Percentiles rank a stretch among this genome's conserved stretches.
phyloP scores from a whole-genome alignment of 2,888 invertebrate species.

The Nudaria mundana region DNA sequence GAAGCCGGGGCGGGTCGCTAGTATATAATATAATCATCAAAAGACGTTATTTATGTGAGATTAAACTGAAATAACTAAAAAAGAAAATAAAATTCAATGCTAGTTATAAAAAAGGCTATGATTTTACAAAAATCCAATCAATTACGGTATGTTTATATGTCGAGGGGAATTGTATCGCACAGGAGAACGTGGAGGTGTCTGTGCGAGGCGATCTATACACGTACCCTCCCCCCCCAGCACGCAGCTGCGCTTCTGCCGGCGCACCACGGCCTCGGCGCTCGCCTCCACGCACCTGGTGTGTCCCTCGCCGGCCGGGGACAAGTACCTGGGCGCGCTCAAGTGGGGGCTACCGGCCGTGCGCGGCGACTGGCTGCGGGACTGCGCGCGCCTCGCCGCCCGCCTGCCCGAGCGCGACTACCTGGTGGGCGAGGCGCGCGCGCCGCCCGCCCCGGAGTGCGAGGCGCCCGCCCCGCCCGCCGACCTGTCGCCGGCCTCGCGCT shows the following conservation, averaged over 20 bases:
- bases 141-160: too few relatives aligned
- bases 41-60: too few relatives aligned
- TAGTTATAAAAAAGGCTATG: too few relatives aligned
- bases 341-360: conserved; percentile 92
- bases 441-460: conserved; percentile 37
- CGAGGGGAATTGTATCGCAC: too few relatives aligned
- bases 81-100: too few relatives aligned
- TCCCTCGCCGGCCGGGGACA: conserved; percentile 87
- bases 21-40: too few relatives aligned
- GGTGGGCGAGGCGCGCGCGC: conserved; percentile 78
- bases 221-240: conserved; percentile 48
- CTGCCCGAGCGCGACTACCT: conserved; percentile 80
- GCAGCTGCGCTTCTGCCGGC: conserved; percentile 69
- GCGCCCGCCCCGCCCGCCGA: conserved; percentile 42
- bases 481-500: conserved; percentile 75
- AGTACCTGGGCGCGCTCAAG: conserved; percentile 90
- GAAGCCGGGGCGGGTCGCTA: too few relatives aligned
- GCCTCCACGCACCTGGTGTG: conserved; percentile 92
- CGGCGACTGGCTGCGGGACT: conserved; percentile 88
- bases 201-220: too few relatives aligned
- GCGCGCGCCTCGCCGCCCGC: conserved; percentile 79
- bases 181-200: too few relatives aligned
- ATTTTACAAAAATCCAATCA: too few relatives aligned
- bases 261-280: conserved; percentile 66
- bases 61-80: too few relatives aligned